Percentiles rank a stretch among this genome's conserved stretches.
These are phyloP conservation scores for Gymnogyps californianus DNA, from an alignment of 2,113 vertebrate species.

Conservation along the genomic window DNA sequence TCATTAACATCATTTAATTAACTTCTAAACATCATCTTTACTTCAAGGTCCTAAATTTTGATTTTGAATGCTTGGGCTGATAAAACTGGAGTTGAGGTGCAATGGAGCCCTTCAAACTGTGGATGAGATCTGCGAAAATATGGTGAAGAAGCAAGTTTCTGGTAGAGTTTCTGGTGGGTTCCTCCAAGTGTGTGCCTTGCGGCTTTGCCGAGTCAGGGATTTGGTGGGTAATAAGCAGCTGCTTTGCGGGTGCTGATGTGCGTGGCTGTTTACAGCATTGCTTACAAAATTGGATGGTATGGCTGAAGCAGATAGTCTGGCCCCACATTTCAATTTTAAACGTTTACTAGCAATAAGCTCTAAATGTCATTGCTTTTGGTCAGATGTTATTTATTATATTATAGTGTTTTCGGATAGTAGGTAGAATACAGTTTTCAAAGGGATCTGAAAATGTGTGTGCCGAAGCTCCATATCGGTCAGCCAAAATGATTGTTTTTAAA, in stretches of 20 bases:
- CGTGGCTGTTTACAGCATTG: neutral
- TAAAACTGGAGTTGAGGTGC: neutral
- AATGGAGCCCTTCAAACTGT: neutral
- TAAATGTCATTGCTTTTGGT: neutral
- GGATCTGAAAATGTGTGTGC: neutral
- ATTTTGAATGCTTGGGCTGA: neutral
- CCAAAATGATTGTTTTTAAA: neutral
- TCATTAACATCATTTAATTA: no score
- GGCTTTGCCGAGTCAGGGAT: neutral
- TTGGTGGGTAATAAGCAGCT: neutral
- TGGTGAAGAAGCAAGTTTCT: neutral
- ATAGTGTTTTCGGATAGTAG: neutral
- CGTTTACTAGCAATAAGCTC: neutral
- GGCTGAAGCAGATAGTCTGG: neutral
- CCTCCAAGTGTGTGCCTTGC: rapidly evolving
- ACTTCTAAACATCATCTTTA: neutral
- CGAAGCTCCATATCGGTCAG: neutral
- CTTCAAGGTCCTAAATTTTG: neutral
- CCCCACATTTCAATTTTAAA: neutral
- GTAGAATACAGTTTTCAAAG: neutral
- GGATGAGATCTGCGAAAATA: neutral
- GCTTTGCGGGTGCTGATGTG: neutral
- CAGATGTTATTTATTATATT: neutral
- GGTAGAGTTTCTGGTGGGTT: neutral
- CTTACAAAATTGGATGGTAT: neutral